Conservation (phyloP, 2,113 vertebrate species). For the Notothenia coriiceps region DNA sequence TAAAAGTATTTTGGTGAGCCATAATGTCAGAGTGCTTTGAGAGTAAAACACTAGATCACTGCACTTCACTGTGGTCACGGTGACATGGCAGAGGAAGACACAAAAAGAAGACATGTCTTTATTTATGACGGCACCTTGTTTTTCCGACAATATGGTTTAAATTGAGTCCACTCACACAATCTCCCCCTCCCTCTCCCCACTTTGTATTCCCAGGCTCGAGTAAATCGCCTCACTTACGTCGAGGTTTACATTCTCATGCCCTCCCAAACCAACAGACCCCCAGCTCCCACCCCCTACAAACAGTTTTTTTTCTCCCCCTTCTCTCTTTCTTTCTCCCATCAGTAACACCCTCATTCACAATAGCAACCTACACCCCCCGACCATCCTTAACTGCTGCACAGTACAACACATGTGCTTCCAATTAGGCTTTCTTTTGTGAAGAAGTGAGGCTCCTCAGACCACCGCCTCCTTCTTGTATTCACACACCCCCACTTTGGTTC, state of each 20-base stretch:
- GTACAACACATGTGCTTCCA: conserved; percentile 82
- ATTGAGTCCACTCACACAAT: conserved; percentile 59
- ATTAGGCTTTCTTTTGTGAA: conserved; percentile 76
- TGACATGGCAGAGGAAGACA: conserved; percentile 4
- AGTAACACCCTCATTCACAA: conserved; percentile 76
- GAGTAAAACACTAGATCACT: conserved; percentile 15
- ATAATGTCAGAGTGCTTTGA: conserved; percentile 21
- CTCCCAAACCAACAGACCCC: conserved; percentile 65
- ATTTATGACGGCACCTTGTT: conserved; percentile 61
- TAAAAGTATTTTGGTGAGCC: neutral
- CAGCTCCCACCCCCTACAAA: conserved; percentile 58
- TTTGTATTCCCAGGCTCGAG: conserved; percentile 78
- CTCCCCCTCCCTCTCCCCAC: conserved; percentile 40
- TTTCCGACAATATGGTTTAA: conserved; percentile 74
- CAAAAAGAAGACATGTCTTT: conserved; percentile 6
- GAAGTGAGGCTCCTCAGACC: conserved; percentile 54
- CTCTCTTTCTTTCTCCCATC: conserved; percentile 67
- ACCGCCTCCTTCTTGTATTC: conserved; percentile 57
- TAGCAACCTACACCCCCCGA: conserved; percentile 44
- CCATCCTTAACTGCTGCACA: conserved; percentile 55
- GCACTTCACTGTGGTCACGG: conserved; percentile 22
- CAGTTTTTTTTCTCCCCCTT: conserved; percentile 12
- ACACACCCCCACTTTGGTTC: conserved; percentile 67
- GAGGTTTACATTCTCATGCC: conserved; percentile 85
- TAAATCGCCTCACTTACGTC: conserved; percentile 77